Percentiles rank a stretch among this genome's conserved stretches.
Conservation (phyloP, 1,140 invertebrate genomes). For the Drosophila pectinifera region DNA sequence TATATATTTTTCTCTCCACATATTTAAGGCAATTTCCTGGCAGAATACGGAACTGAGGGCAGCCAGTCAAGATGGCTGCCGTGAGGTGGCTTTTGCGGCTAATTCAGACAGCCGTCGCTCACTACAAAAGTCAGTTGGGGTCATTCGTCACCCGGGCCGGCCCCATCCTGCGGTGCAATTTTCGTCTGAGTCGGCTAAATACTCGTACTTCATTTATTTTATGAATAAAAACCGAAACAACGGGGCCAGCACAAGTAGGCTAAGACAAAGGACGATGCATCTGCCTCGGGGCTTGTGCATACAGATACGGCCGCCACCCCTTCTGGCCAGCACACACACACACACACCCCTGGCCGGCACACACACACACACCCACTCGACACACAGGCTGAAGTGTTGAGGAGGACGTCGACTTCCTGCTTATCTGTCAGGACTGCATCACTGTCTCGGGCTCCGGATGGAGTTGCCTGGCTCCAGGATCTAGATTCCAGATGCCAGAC, state of each 20-base stretch:
- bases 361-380: conserved; percentile 55
- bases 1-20: no score
- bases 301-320: not conserved
- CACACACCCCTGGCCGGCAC: conserved; percentile 10
- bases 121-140: conserved; percentile 48
- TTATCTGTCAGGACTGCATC: conserved; percentile 77
- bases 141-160: conserved; percentile 37
- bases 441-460: conserved; percentile 47
- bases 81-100: conserved; percentile 15
- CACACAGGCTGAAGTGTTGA: conserved; percentile 76
- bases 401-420: conserved; percentile 76
- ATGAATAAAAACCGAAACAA: conserved; percentile 71
- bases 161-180: conserved; percentile 29
- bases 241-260: conserved; percentile 39
- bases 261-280: conserved; percentile 59
- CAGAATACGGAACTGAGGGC: conserved; percentile 8
- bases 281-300: conserved; percentile 13
- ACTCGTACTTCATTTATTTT: conserved; percentile 78
- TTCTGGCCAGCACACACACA: conserved; percentile 45
- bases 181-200: conserved; percentile 68
- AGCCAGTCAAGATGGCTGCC: conserved; percentile 25
- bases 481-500: conserved; percentile 45
- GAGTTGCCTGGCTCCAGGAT: conserved; percentile 29
- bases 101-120: conserved; percentile 46
- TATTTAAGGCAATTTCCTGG: conserved; percentile 4